A percentile compares a stretch with the other conserved stretches of the same genome.
Conservation (phyloP, 2,797 vertebrate genomes). For the Apogon talboti region DNA sequence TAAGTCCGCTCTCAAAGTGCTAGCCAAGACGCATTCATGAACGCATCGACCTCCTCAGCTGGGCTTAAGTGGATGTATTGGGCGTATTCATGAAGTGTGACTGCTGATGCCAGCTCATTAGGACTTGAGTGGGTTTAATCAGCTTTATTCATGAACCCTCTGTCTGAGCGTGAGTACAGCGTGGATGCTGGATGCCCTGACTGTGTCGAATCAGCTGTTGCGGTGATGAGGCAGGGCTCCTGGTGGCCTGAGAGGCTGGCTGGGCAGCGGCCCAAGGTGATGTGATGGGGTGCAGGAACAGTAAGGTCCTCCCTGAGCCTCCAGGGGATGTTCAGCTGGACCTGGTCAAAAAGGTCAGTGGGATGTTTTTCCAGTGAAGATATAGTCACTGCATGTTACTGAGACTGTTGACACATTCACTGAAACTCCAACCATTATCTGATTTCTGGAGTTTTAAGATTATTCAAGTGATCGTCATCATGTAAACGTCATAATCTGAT, state of each 20-base stretch:
- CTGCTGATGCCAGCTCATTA: slow-evolving; percentile 40
- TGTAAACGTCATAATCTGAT: too few species aligned
- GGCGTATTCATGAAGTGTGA: slow-evolving; percentile 27
- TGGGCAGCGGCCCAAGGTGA: slow-evolving; percentile 84
- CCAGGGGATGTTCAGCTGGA: slow-evolving; percentile 94
- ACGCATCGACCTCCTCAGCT: slow-evolving; percentile 15
- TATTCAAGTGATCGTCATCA: too few species aligned
- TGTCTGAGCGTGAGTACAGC: slow-evolving; percentile 37
- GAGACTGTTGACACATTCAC: too few species aligned
- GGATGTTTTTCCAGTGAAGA: background rate
- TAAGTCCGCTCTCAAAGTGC: background rate
- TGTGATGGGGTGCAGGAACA: slow-evolving; percentile 99
- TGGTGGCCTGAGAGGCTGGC: slow-evolving; percentile 83
- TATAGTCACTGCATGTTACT: too few species aligned
- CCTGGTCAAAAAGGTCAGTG: slow-evolving; percentile 93
- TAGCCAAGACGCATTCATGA: slow-evolving; percentile 39
- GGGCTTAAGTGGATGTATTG: slow-evolving; percentile 32
- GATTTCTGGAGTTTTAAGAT: too few species aligned
- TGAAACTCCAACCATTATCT: too few species aligned
- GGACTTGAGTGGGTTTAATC: slow-evolving; percentile 44
- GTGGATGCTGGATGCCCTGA: slow-evolving; percentile 64
- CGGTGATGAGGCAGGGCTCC: slow-evolving; percentile 80
- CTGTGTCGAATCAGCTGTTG: slow-evolving; percentile 63
- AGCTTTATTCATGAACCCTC: slow-evolving; percentile 52
- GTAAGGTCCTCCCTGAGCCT: slow-evolving; percentile 98